Evolutionary conservation across 1,140 invertebrate genomes (phyloP), one percentile per base, ranked within the genome.

Genomic region (Paraescarpia echinospica): DNA sequence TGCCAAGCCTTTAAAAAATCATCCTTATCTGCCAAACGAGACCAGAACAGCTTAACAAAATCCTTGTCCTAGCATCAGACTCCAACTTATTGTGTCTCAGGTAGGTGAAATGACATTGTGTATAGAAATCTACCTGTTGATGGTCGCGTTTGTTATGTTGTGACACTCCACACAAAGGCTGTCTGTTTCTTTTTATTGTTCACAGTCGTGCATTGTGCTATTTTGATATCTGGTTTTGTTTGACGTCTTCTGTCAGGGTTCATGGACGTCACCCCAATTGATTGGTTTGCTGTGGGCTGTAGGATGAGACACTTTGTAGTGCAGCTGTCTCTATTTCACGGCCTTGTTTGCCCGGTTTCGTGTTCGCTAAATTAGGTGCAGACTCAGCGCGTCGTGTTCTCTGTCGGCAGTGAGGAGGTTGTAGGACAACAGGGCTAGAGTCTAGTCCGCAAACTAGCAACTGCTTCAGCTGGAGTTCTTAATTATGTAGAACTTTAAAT

Each of bases 151-250:
- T 77, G 59, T 77, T 77, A 27, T 77, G 59, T 77, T 27, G 8
- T 77, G 4, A 77, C 8, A 77, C 14, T 41, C 9, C 59, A 77
- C 59, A 77, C 59, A 77, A 77, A 77, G 59, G 59, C 18, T 77
- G 59, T 77, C 59, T 77, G 59, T 77, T 77, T 77, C 59, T 77
- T 77, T 77, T 18, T 77, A 77, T 77, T 77, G 59, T 77, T 77
- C 59, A 77, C 27, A 77, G 59, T 77, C 22, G 59, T 2, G 59
- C 27, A 31, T 77, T 77, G 59, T 77, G 59, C 22, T 77, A 27
- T 77, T 77, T 77, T 51, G 48, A 51, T 51, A 51, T 51, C n/a
- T 51, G 48, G 48, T 6, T 77, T 77, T 77, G 18, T 22, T 27
- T 77, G 59, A 22, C 9, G 59, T 77, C 14, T 77, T 77, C 59